A percentile compares a stretch with the other conserved stretches of the same genome.
Conservation (phyloP, 23 tunicate species). For the Ascidia mentula region DNA sequence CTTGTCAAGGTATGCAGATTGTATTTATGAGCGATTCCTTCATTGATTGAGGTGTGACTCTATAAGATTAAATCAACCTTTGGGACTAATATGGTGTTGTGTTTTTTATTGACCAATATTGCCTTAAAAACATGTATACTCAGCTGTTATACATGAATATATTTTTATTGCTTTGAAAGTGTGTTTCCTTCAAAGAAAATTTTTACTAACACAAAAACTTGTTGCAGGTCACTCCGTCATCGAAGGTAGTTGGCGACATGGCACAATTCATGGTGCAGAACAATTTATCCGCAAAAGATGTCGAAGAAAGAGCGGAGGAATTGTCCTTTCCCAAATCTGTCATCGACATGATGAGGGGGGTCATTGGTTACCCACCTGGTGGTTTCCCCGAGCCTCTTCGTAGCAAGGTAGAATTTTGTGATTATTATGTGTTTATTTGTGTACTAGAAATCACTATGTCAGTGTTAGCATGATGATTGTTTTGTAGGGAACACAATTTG, state of each 20-base stretch:
- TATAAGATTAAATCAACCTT: no score
- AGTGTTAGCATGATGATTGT: no score
- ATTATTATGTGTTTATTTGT: no score
- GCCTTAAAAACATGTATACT: no score
- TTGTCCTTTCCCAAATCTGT: conserved; percentile 94
- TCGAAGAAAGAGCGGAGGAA: conserved; percentile 78
- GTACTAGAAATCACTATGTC: no score
- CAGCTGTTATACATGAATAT: no score
- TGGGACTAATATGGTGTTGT: no score
- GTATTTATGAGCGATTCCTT: no score
- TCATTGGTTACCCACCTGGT: conserved; percentile 95
- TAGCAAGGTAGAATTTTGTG: conserved; percentile 45
- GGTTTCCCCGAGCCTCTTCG: conserved; percentile 95
- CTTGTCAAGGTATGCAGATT: conserved; percentile 92
- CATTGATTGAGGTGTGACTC: no score
- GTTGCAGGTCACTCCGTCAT: conserved; percentile 95
- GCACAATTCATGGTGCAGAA: conserved; percentile 99
- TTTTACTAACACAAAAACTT: not conserved
- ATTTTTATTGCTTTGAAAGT: no score
- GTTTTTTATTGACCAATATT: not conserved
- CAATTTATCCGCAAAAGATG: conserved; percentile 73
- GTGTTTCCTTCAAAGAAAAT: no score
- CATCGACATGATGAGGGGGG: conserved; percentile 98
- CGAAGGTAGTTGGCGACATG: conserved; percentile 99
- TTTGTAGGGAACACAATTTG: no score